These are phyloP conservation scores for Neogobius melanostomus DNA, from an alignment of 2,113 vertebrate species.

Conservation along the genomic window DNA sequence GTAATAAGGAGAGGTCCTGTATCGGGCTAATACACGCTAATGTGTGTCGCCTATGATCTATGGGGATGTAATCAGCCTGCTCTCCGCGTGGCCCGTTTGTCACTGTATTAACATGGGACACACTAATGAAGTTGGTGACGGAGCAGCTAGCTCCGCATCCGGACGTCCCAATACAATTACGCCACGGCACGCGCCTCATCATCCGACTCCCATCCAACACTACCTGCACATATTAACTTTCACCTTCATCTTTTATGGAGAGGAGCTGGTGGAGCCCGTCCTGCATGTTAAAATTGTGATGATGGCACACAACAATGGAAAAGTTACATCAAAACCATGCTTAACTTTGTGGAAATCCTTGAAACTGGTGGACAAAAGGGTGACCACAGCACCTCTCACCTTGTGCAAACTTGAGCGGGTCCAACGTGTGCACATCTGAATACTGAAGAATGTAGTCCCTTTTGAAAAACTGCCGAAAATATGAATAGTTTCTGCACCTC, in stretches of 20 bases:
- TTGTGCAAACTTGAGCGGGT: neutral
- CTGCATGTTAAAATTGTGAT: neutral
- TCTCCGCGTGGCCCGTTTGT: slow-evolving; percentile 50
- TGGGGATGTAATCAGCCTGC: slow-evolving; percentile 58
- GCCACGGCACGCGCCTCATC: neutral
- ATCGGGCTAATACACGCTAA: slow-evolving; percentile 63
- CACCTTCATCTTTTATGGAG: slow-evolving; percentile 13
- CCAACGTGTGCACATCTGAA: too few relatives aligned
- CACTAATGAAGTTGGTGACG: slow-evolving; percentile 53
- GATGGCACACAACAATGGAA: neutral
- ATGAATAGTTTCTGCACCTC: too few relatives aligned
- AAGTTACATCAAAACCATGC: neutral
- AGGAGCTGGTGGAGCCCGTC: neutral
- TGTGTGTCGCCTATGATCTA: slow-evolving; percentile 61
- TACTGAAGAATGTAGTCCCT: too few relatives aligned
- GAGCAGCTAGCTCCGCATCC: slow-evolving; percentile 7
- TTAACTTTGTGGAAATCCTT: slow-evolving; percentile 8
- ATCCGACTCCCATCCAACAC: neutral
- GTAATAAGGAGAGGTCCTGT: slow-evolving; percentile 50
- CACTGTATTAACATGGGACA: slow-evolving; percentile 53
- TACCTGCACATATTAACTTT: slow-evolving; percentile 9
- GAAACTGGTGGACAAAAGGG: neutral
- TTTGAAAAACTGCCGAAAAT: too few relatives aligned
- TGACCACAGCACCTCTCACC: neutral
- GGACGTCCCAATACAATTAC: slow-evolving; percentile 35